Evolutionary conservation across 2,888 invertebrate genomes (phyloP).

Genomic region (Neocrepidodera transversa): DNA sequence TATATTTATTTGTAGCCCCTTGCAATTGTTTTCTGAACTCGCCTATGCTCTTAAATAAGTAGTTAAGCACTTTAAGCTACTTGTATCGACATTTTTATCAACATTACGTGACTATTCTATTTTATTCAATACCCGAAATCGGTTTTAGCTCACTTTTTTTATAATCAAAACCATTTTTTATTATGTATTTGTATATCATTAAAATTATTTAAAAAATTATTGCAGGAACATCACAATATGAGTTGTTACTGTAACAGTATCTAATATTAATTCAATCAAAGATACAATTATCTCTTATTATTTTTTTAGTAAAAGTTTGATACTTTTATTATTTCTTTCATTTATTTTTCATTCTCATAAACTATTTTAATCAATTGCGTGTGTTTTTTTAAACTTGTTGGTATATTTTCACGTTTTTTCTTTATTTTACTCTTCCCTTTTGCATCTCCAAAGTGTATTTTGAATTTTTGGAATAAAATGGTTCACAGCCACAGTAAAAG

Average conservation of each 20-base stretch:
- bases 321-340: too few relatives aligned
- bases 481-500: too few relatives aligned
- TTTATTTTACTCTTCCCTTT: too few relatives aligned
- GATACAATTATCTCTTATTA: too few relatives aligned
- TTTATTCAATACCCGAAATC: conserved; percentile 48
- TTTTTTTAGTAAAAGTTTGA: too few relatives aligned
- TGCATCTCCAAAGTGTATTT: too few relatives aligned
- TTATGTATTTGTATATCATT: neutral
- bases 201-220: conserved; percentile 11
- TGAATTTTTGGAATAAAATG: too few relatives aligned
- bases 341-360: too few relatives aligned
- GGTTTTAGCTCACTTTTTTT: conserved; percentile 30
- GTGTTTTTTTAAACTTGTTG: too few relatives aligned
- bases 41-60: conserved; percentile 13
- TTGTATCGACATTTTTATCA: conserved; percentile 51
- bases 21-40: neutral
- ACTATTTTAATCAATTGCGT: too few relatives aligned
- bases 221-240: conserved; percentile 14
- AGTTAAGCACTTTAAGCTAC: conserved; percentile 51
- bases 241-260: conserved; percentile 11
- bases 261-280: conserved; percentile 8
- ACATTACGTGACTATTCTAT: conserved; percentile 46
- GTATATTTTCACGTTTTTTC: too few relatives aligned
- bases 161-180: conserved; percentile 36
- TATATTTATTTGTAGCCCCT: neutral